phyloP scores from a whole-genome alignment of 2,797 vertebrate genomes.

The Arrhamphus sclerolepis region DNA sequence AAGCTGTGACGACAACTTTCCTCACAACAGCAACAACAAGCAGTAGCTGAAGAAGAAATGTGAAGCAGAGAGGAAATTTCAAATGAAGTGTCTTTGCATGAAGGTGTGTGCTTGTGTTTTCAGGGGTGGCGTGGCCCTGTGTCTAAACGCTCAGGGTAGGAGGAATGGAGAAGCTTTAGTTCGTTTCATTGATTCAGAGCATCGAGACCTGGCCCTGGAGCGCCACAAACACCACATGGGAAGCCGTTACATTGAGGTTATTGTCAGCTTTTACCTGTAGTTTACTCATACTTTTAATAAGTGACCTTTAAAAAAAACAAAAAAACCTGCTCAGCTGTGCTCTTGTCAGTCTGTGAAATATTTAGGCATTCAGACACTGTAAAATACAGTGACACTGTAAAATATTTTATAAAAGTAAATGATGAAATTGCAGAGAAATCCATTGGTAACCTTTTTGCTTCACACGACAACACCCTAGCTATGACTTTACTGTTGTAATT shows the following conservation, averaged over 20 bases:
- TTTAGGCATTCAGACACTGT: too few species aligned
- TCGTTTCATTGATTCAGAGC: conserved; percentile 91
- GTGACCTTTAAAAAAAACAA: neutral
- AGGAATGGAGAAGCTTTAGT: conserved; percentile 95
- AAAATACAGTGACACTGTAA: too few species aligned
- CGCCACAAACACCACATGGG: conserved; percentile 99
- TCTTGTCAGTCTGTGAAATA: too few species aligned
- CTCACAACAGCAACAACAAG: too few species aligned
- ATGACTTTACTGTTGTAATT: too few species aligned
- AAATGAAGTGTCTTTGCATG: neutral
- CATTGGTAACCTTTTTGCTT: too few species aligned
- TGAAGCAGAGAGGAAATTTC: neutral
- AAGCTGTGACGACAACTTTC: neutral
- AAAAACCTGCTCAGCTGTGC: too few species aligned
- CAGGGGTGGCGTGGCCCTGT: conserved; percentile 94
- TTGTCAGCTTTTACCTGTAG: conserved; percentile 3
- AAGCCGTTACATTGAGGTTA: conserved; percentile 94
- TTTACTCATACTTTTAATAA: too few species aligned
- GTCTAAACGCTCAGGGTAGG: conserved; percentile 94
- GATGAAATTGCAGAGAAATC: too few species aligned
- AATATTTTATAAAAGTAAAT: too few species aligned
- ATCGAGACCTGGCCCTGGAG: conserved; percentile 92
- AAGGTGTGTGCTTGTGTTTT: conserved; percentile 30
- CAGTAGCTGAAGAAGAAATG: neutral
- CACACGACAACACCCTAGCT: too few species aligned